Conservation (phyloP, 2,888 invertebrate species). For the Cheiracanthium punctorium region DNA sequence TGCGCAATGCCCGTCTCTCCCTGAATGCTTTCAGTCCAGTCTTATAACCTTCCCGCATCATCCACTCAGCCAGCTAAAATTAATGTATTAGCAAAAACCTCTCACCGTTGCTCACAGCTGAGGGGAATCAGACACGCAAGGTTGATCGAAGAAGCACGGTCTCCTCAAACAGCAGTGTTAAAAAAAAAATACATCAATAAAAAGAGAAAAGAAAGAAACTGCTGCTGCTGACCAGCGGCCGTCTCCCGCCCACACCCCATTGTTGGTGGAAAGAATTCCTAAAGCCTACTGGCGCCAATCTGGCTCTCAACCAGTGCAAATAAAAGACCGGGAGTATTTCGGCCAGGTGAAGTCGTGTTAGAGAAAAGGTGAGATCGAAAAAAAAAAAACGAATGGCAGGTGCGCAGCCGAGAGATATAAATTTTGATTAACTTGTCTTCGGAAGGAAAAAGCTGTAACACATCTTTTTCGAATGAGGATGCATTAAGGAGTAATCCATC, state of each 20-base stretch:
- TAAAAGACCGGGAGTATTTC: neutral
- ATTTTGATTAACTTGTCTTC: neutral
- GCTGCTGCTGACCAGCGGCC: neutral
- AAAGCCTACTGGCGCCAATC: neutral
- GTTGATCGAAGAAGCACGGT: neutral
- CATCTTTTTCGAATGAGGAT: no score
- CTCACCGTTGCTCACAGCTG: no score
- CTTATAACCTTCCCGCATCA: no score
- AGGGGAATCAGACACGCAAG: no score
- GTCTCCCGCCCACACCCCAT: conserved; percentile 8
- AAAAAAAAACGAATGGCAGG: neutral
- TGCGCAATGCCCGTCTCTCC: no score
- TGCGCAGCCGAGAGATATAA: neutral
- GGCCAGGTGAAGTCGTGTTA: neutral
- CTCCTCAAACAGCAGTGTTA: no score
- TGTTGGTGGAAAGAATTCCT: neutral
- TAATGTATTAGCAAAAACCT: no score
- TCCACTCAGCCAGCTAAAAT: no score
- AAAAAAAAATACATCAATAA: no score
- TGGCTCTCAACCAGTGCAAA: neutral
- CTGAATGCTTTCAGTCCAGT: no score
- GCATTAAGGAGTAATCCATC: no score
- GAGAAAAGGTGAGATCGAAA: neutral
- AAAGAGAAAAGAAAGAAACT: neutral
- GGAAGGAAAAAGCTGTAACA: no score